Conservation (phyloP, 2,113 vertebrate genomes). For the Collichthys lucidus region DNA sequence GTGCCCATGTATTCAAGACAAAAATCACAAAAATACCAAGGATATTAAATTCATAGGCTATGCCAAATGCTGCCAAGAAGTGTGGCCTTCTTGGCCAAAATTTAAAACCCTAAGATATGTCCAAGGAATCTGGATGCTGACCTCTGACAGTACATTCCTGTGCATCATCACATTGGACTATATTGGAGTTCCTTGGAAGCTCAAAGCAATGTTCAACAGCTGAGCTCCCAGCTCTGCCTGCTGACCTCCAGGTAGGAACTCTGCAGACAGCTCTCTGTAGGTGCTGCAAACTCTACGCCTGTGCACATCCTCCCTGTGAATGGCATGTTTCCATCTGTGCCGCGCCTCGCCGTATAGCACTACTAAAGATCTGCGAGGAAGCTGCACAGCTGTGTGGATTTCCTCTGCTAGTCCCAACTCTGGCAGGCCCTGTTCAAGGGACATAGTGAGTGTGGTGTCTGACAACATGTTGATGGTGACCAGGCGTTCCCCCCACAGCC, state of each 20-base stretch:
- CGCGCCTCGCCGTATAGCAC: constrained; percentile 87
- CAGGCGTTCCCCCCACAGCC: constrained; percentile 97
- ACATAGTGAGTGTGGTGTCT: constrained; percentile 89
- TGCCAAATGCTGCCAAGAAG: background rate
- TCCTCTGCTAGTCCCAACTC: constrained; percentile 72
- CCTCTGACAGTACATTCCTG: background rate
- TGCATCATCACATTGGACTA: constrained; percentile 60
- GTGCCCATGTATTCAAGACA: background rate
- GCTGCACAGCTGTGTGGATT: constrained; percentile 84
- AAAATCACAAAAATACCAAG: background rate
- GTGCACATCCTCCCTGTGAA: constrained; percentile 86
- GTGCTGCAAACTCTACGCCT: constrained; percentile 90
- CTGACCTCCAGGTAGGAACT: constrained; percentile 87
- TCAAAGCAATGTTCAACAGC: constrained; percentile 86
- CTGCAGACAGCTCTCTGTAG: constrained; percentile 91
- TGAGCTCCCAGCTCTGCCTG: constrained; percentile 85
- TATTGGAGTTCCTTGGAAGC: constrained; percentile 87
- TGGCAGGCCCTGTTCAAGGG: constrained; percentile 72
- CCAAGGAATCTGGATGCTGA: background rate
- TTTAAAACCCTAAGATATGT: background rate
- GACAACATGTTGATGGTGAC: constrained; percentile 95
- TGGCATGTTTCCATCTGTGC: constrained; percentile 91
- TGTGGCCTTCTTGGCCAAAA: background rate
- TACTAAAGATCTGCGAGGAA: constrained; percentile 88
- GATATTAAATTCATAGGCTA: background rate